Conservation (phyloP, 1,140 invertebrate genomes). For the Laupala kohalensis region DNA sequence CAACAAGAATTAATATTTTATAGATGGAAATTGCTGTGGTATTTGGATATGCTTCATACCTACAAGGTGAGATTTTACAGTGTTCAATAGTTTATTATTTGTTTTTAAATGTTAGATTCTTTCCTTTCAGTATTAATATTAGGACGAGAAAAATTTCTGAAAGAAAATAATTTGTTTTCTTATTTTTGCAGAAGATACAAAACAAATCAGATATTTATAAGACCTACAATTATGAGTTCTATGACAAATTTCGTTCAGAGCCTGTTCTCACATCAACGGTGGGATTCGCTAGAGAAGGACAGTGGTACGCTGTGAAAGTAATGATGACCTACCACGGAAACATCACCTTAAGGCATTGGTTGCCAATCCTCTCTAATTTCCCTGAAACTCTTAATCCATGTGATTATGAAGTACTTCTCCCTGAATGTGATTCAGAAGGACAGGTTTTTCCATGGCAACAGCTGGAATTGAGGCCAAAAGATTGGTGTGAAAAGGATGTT, state of each 20-base stretch:
- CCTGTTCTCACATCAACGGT: conserved; percentile 41
- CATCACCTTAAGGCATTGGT: conserved; percentile 46
- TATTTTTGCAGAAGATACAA: conserved; percentile 26
- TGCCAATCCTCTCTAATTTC: conserved; percentile 57
- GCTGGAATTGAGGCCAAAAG: conserved; percentile 36
- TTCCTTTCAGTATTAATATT: not conserved
- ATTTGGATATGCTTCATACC: not conserved
- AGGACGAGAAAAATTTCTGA: not conserved
- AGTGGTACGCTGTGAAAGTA: conserved; percentile 41
- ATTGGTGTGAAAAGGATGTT: conserved; percentile 49
- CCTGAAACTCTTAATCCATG: conserved; percentile 59
- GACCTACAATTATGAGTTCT: conserved; percentile 38
- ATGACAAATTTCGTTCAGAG: conserved; percentile 42
- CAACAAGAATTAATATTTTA: not conserved
- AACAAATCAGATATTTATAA: conserved; percentile 26
- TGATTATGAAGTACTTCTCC: conserved; percentile 48
- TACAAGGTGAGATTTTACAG: not conserved
- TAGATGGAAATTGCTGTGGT: not conserved
- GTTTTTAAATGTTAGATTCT: not conserved
- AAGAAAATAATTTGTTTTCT: not conserved
- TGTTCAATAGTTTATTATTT: not conserved
- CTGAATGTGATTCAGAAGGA: conserved; percentile 35
- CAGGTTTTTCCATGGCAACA: conserved; percentile 35
- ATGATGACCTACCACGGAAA: conserved; percentile 59
- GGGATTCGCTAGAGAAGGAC: conserved; percentile 46